Conservation (phyloP, 2,797 vertebrate genomes). For the Semotilus atromaculatus region DNA sequence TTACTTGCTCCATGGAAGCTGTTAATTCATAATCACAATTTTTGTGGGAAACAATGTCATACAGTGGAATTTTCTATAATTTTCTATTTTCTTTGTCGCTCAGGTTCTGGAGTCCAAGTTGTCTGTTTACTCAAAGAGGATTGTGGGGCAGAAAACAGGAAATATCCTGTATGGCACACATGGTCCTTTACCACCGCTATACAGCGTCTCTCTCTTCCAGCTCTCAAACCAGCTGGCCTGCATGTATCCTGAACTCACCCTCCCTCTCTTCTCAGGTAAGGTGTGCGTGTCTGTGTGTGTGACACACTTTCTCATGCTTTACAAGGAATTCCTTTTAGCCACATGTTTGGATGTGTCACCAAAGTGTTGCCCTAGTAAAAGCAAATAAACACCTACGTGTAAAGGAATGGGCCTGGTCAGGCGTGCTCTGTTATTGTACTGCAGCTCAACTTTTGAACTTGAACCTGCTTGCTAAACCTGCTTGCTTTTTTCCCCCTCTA, state of each 20-base stretch:
- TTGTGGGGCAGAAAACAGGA: slow-evolving; percentile 92
- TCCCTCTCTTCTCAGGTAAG: slow-evolving; percentile 96
- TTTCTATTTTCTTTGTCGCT: slow-evolving; percentile 20
- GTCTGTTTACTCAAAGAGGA: slow-evolving; percentile 94
- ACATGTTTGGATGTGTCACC: slow-evolving; percentile 9
- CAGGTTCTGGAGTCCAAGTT: slow-evolving; percentile 96
- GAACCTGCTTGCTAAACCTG: neutral
- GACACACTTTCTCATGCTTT: slow-evolving; percentile 29
- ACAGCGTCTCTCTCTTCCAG: slow-evolving; percentile 91
- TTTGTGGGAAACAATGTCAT: neutral
- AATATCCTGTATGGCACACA: slow-evolving; percentile 96
- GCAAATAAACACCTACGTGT: neutral
- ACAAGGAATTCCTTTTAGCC: slow-evolving; percentile 18
- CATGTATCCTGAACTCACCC: slow-evolving; percentile 98
- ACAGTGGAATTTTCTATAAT: neutral
- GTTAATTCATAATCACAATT: neutral
- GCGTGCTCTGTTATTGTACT: neutral
- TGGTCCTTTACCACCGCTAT: slow-evolving; percentile 91
- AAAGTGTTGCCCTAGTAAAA: slow-evolving; percentile 20
- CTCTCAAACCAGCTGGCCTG: slow-evolving; percentile 93
- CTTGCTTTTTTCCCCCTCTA: neutral
- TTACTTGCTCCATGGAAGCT: neutral
- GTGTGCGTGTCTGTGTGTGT: slow-evolving; percentile 29
- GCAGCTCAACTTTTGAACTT: neutral
- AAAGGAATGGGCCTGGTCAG: neutral